These are phyloP conservation scores for Tachuris rubrigastra DNA, from an alignment of 2,113 vertebrate genomes.

Conservation along the genomic window DNA sequence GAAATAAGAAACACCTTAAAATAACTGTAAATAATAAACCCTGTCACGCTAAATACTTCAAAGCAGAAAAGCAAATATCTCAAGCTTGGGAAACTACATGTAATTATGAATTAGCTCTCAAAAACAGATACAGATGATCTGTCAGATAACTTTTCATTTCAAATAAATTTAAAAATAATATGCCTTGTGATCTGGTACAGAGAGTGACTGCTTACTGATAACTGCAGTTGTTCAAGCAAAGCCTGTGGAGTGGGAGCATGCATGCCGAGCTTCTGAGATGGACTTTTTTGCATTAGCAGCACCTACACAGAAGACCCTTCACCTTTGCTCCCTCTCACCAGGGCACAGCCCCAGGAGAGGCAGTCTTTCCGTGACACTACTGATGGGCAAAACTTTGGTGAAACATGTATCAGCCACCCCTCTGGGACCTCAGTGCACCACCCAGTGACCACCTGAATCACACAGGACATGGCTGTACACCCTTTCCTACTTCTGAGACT, in stretches of 20 bases:
- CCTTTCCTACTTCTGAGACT: not conserved
- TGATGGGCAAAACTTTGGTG: not conserved
- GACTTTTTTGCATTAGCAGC: not conserved
- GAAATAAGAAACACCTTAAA: conserved; percentile 39
- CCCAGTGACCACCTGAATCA: not conserved
- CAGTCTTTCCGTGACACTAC: not conserved
- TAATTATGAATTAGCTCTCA: conserved; percentile 18
- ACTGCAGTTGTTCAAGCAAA: not conserved
- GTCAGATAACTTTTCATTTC: conserved; percentile 9
- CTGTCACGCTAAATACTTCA: not conserved
- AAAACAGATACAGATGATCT: conserved; percentile 19
- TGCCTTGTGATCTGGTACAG: not conserved
- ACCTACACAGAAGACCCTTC: not conserved
- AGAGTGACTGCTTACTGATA: not conserved
- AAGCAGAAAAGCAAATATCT: conserved; percentile 28
- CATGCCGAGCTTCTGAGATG: not conserved
- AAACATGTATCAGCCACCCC: accelerated
- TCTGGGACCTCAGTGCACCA: not conserved
- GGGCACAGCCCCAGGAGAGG: not conserved
- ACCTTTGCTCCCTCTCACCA: not conserved
- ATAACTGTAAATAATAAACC: conserved; percentile 55
- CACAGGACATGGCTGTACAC: not conserved
- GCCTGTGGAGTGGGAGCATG: accelerated
- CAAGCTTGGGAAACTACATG: not conserved
- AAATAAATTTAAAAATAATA: not conserved